These are phyloP conservation scores for Synanthedon formicaeformis DNA, from an alignment of 2,888 invertebrate species.

Conservation along the genomic window DNA sequence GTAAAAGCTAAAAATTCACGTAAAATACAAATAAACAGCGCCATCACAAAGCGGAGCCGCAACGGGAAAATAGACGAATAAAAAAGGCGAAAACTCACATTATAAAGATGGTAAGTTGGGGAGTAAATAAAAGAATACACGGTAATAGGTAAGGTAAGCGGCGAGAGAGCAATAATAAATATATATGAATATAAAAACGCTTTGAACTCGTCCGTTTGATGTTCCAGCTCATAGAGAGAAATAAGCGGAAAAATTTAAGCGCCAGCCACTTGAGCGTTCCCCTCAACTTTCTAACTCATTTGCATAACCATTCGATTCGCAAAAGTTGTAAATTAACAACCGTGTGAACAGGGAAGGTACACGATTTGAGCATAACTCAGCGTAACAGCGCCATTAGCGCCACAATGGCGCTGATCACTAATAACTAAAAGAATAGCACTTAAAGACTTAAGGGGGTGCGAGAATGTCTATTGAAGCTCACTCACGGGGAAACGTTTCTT, in stretches of 20 bases:
- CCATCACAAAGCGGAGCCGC: neutral
- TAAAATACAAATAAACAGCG: neutral
- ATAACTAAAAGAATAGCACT: constrained; percentile 46
- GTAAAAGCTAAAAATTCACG: neutral
- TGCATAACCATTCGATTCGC: constrained; percentile 39
- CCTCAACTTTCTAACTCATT: constrained; percentile 24
- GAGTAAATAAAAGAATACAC: constrained; percentile 30
- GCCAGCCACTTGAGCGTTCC: constrained; percentile 15
- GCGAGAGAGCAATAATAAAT: constrained; percentile 27
- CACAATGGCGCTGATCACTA: constrained; percentile 42
- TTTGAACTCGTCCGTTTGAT: constrained; percentile 48
- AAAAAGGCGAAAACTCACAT: constrained; percentile 3
- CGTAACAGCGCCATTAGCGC: constrained; percentile 43
- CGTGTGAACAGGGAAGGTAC: constrained; percentile 19
- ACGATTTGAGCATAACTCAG: constrained; percentile 37
- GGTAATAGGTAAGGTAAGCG: constrained; percentile 34
- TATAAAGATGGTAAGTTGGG: constrained; percentile 17
- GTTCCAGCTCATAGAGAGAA: constrained; percentile 28
- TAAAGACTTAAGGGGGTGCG: constrained; percentile 36
- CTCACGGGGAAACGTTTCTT: constrained; percentile 55
- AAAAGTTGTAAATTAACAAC: constrained; percentile 37
- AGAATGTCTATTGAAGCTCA: constrained; percentile 47
- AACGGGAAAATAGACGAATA: constrained; percentile 1
- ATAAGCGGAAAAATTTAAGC: constrained; percentile 23
- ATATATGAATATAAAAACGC: constrained; percentile 32